Evolutionary conservation across 2,888 invertebrate species (phyloP), one percentile per base, ranked within the genome.

Genomic region (Anticlea derivata): DNA sequence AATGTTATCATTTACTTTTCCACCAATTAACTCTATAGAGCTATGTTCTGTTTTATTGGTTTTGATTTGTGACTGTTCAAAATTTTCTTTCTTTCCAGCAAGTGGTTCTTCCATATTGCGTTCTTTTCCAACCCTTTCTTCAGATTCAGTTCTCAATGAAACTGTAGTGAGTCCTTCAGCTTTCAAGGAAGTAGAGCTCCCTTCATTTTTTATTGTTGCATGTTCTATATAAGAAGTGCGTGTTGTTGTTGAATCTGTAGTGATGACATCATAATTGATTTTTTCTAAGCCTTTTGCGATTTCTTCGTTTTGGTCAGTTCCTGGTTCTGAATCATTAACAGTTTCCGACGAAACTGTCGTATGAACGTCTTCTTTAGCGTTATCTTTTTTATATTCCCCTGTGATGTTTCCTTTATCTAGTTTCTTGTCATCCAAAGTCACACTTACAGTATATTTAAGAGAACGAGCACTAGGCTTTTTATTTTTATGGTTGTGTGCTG

Each of bases 131-230:
- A 17, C 8, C 8, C 7, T 30, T 8, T 1, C 6, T 29, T 39
- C 6, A 5, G 6, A 6, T 30, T 30, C 10, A 27, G 23, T 34
- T 43, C 7, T 34, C 10, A 29, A 6, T 29, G 34, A 12, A 10
- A 29, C 23, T 26, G 6, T 6, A 7, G 47, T 43, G 0, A 41
- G 10, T 11, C 6, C 29, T 29, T 52, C 43, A 11, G 22, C 33
- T 30, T 47, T 37, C 0, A 29, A 11, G n/a, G 43, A 43, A 0
- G 41, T 43, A n/a, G 27, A 22, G 1, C 8, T 22, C 6, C n/a
- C 8, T 2, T 43, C 38, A 13, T n/a, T 10, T 11, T n/a, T 24
- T 31, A 31, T 22, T 24, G 34, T 40, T 40, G 26, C 11, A 2
- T 37, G 6, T 22, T 27, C 27, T 13, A 31, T 13, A 20, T 29